Conservation (phyloP, 2,113 vertebrate species). For the Oplegnathus fasciatus region DNA sequence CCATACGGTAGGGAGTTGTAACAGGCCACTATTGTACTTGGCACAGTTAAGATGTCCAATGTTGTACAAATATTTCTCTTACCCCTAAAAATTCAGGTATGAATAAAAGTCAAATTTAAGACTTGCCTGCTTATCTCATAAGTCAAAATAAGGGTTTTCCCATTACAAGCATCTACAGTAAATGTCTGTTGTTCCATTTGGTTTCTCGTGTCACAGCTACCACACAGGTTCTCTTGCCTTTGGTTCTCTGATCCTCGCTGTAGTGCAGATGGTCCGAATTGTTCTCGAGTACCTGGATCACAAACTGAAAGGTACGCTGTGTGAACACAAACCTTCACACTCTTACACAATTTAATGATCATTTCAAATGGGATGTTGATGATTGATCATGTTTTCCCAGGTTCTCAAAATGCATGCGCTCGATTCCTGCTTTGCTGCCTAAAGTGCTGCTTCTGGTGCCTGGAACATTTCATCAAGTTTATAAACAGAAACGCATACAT, state of each 20-base stretch:
- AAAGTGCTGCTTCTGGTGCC: constrained; percentile 97
- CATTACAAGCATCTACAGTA: neutral
- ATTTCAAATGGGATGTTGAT: neutral
- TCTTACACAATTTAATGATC: neutral
- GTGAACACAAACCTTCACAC: neutral
- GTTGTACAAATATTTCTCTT: neutral
- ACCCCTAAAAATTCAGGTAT: too few relatives aligned
- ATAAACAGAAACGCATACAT: constrained; percentile 98
- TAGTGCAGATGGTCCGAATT: constrained; percentile 90
- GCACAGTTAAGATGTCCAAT: neutral
- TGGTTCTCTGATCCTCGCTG: constrained; percentile 92
- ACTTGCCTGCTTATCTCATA: neutral
- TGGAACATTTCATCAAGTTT: constrained; percentile 95
- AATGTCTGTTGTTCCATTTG: neutral
- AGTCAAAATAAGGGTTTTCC: neutral
- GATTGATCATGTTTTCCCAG: constrained; percentile 72
- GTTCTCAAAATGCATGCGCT: constrained; percentile 85
- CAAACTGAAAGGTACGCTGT: constrained; percentile 89
- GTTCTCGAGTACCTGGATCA: constrained; percentile 92
- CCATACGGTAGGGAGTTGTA: constrained; percentile 87
- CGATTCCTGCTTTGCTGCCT: constrained; percentile 93
- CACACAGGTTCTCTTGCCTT: constrained; percentile 97
- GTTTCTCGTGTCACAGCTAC: constrained; percentile 85
- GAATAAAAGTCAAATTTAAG: neutral
- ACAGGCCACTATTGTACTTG: neutral